Base-by-base conservation (phyloP, 2,888 invertebrate species). In the Sminthurides aquaticus region DNA sequence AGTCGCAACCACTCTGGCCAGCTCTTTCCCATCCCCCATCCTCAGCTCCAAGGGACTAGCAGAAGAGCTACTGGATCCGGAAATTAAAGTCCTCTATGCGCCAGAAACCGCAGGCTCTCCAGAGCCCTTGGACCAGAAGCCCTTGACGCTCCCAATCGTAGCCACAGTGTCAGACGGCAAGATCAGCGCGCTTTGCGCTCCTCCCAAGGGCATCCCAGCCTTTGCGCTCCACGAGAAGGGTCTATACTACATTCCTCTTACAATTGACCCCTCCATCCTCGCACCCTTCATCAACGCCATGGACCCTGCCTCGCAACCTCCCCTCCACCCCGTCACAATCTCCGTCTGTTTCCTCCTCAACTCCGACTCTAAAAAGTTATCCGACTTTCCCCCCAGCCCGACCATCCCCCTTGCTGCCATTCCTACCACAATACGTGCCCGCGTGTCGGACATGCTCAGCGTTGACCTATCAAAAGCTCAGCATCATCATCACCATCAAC, bases 191-290 rank as follows among this genome's bases (percentile, higher is more conserved):
- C 22, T 18, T 2, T 27, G 11, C 57, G 68, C 64, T 43, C 65
- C 57, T 60, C 65, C 29, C 66, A 81, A 84, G 70, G 83, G 84
- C 59, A 87, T 94, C 58, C 94, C 95, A 0, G 88, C 93, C 49
- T 95, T 95, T 79, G 93, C 91, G 2, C 81, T 95, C 48, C 92
- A 94, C 78, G 85, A 91, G n/a, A 86, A 87, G 70, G 93, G 94
- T 49, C 84, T 86, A 57, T 94, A 89, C 79, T 95, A 95, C 80
- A 85, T 95, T 62, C 94, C 95, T 0, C 80, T 94, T 67, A 88
- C 87, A 70, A 82, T 93, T 61, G 91, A 91, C 74, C 86, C 87
- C 75, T 83, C 87, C 59, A 82, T 87, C 48, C 78, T 92, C 60
- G 79, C 86, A 76, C 87, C 90, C 1, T 86, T 86, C 76, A 80